phyloP scores from a whole-genome alignment of 2,113 vertebrate species.

The Rousettus leschenaultii region DNA sequence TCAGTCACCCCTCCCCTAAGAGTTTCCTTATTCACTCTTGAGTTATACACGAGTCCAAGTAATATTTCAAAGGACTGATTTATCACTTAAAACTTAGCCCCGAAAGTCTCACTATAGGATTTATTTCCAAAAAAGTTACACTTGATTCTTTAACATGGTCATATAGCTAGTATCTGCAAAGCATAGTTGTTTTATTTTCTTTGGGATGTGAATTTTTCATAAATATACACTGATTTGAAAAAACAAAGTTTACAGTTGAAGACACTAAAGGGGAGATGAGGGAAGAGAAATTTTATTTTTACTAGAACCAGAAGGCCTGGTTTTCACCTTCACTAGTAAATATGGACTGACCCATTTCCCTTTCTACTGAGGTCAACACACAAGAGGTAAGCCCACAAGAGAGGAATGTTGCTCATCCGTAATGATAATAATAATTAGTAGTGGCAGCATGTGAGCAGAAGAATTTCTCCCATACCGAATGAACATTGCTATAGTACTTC shows the following conservation, averaged over 20 bases:
- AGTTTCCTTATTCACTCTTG: not conserved
- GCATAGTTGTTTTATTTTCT: not conserved
- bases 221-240: not conserved
- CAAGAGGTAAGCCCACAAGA: constrained; percentile 11
- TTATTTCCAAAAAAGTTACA: not conserved
- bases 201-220: not conserved
- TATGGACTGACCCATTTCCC: not conserved
- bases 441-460: not conserved
- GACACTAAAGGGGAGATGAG: not conserved
- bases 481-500: not conserved
- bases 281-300: not conserved
- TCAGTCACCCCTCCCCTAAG: not conserved
- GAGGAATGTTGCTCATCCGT: constrained; percentile 4
- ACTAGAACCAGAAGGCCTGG: not conserved
- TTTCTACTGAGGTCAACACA: constrained; percentile 47
- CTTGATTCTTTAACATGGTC: not conserved
- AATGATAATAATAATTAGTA: constrained; percentile 25
- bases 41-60: not conserved
- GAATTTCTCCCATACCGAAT: not conserved
- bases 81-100: not conserved
- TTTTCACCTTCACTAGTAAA: not conserved
- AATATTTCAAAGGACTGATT: not conserved
- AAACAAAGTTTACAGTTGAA: not conserved
- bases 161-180: not conserved
- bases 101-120: not conserved